Conservation (phyloP, 2,888 invertebrate genomes). For the Artemia sp. region DNA sequence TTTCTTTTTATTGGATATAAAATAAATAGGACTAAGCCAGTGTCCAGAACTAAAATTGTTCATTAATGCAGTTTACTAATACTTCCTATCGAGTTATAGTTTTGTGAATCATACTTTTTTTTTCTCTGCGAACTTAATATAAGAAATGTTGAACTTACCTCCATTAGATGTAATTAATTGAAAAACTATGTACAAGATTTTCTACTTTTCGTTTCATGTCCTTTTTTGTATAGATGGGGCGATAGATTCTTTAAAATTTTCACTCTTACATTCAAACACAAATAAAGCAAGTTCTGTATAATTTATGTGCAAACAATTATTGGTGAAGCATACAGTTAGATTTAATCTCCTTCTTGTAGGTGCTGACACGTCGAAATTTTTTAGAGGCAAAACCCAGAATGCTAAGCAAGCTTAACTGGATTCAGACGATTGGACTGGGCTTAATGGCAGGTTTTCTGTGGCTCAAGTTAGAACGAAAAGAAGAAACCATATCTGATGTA, state of each 20-base stretch:
- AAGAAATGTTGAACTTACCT: no score
- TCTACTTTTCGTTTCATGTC: background rate
- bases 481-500: constrained; percentile 54
- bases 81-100: no score
- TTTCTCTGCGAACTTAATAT: no score
- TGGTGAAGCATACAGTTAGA: background rate
- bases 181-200: no score
- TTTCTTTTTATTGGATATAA: no score
- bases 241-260: background rate
- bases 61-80: no score
- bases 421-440: constrained; percentile 53
- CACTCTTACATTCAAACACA: no score
- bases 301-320: background rate
- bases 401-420: constrained; percentile 56
- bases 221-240: background rate
- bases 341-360: constrained; percentile 30
- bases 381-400: constrained; percentile 55
- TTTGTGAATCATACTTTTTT: no score
- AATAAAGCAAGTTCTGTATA: no score
- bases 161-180: no score
- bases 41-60: no score
- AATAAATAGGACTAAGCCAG: no score
- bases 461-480: constrained; percentile 56
- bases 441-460: constrained; percentile 55
- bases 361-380: constrained; percentile 55